Conservation (phyloP, 2,888 invertebrate genomes). For the Heliconius sara region DNA sequence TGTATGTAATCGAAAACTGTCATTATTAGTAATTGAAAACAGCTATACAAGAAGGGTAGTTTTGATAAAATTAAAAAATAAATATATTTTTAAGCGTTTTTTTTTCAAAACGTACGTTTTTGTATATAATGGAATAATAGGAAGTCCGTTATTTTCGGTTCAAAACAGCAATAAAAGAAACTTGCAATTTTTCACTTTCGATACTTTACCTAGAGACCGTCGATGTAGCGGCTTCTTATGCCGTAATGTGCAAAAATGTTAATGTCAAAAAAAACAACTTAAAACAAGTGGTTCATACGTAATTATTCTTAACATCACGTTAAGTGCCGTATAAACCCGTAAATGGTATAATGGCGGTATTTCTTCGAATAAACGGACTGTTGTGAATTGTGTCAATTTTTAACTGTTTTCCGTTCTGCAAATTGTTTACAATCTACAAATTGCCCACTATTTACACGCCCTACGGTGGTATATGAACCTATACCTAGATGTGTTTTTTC, state of each 20-base stretch:
- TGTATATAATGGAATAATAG: no score
- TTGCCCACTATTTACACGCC: slow-evolving; percentile 2
- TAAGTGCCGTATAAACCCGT: slow-evolving; percentile 36
- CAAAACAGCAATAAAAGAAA: no score
- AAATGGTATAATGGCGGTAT: slow-evolving; percentile 38
- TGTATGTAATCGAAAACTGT: no score
- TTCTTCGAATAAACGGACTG: slow-evolving; percentile 31
- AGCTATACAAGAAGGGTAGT: no score
- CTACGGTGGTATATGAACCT: neutral
- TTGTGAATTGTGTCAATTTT: slow-evolving; percentile 33
- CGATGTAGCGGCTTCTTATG: slow-evolving; percentile 1
- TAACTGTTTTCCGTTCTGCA: slow-evolving; percentile 30
- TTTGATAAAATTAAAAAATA: no score
- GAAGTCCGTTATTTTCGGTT: no score
- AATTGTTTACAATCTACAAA: slow-evolving; percentile 20
- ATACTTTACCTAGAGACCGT: no score
- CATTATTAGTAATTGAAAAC: no score
- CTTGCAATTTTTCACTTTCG: no score
- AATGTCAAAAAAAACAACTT: slow-evolving; percentile 37
- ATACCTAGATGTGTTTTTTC: no score
- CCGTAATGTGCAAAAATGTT: slow-evolving; percentile 43
- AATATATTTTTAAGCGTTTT: no score
- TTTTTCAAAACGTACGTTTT: no score
- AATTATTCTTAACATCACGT: slow-evolving; percentile 28
- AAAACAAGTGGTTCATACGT: slow-evolving; percentile 30